Conservation (phyloP, 2,113 vertebrate genomes). For the Clinocottus analis region DNA sequence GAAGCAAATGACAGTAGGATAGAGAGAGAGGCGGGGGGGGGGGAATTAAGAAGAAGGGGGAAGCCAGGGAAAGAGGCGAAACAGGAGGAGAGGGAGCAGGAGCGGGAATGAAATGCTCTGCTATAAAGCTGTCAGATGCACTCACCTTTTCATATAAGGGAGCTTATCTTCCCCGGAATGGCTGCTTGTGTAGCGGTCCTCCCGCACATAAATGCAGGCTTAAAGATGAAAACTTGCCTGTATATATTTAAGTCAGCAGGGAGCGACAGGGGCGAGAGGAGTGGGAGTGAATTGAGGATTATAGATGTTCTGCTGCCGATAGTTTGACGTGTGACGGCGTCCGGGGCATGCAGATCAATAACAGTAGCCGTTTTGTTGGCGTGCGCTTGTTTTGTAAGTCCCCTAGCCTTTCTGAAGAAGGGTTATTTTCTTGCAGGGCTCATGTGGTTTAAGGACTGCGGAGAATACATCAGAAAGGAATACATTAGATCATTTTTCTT, state of each 20-base stretch:
- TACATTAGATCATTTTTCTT: neutral
- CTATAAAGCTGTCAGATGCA: slow-evolving; percentile 78
- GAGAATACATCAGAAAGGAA: neutral
- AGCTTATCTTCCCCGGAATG: slow-evolving; percentile 72
- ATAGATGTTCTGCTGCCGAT: slow-evolving; percentile 73
- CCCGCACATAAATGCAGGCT: slow-evolving; percentile 71
- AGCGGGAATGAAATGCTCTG: slow-evolving; percentile 69
- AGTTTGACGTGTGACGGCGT: slow-evolving; percentile 70
- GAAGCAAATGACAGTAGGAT: slow-evolving; percentile 62
- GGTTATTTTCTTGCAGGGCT: slow-evolving; percentile 26
- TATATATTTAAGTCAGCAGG: slow-evolving; percentile 70
- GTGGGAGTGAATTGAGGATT: slow-evolving; percentile 66
- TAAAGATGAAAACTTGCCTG: slow-evolving; percentile 68
- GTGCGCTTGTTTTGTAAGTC: slow-evolving; percentile 55
- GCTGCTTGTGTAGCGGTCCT: slow-evolving; percentile 56
- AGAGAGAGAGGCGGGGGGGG: neutral
- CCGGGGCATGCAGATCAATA: slow-evolving; percentile 75
- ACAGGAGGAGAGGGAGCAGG: slow-evolving; percentile 41
- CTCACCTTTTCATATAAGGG: slow-evolving; percentile 75
- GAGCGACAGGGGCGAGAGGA: slow-evolving; percentile 18
- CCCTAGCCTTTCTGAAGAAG: slow-evolving; percentile 19
- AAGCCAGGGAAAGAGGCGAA: slow-evolving; percentile 23
- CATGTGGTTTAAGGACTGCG: slow-evolving; percentile 10
- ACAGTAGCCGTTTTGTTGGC: slow-evolving; percentile 50
- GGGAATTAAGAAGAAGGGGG: slow-evolving; percentile 1